These are phyloP conservation scores for Parnassius mnemosyne DNA, from an alignment of 2,888 invertebrate species.

Conservation along the genomic window DNA sequence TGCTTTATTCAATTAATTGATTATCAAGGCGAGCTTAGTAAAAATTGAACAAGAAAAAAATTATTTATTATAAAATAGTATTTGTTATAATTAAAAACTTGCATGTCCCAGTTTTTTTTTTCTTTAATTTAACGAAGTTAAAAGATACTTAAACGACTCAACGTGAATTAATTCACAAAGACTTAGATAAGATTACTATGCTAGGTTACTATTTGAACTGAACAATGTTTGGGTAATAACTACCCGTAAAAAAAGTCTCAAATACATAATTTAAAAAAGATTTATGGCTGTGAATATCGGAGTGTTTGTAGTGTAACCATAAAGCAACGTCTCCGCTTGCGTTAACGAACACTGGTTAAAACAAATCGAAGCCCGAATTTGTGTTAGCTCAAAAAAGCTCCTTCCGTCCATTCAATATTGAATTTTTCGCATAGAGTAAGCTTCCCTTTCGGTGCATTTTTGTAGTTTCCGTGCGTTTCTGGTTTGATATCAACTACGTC, in stretches of 20 bases:
- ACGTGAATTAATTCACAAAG: slow-evolving; percentile 5
- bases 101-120: not conserved
- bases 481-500: slow-evolving; percentile 13
- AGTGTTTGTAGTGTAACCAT: slow-evolving; percentile 33
- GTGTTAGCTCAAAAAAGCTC: slow-evolving; percentile 64
- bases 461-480: not conserved
- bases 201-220: too few species aligned
- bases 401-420: slow-evolving; percentile 73
- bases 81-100: not conserved
- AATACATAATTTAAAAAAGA: slow-evolving; percentile 7
- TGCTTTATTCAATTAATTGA: slow-evolving; percentile 8
- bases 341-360: slow-evolving; percentile 1
- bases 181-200: not conserved
- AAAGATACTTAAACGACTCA: not conserved
- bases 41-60: not conserved
- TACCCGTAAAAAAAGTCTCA: not conserved
- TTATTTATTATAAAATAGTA: not conserved
- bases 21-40: slow-evolving; percentile 15
- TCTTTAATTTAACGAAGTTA: not conserved
- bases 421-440: slow-evolving; percentile 68
- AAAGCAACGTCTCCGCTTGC: slow-evolving; percentile 45
- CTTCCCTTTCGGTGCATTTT: slow-evolving; percentile 54
- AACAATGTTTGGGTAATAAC: too few species aligned
- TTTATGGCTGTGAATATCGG: slow-evolving; percentile 51
- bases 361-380: slow-evolving; percentile 40